phyloP scores from a whole-genome alignment of 2,113 vertebrate species.

The Melospiza melodia region DNA sequence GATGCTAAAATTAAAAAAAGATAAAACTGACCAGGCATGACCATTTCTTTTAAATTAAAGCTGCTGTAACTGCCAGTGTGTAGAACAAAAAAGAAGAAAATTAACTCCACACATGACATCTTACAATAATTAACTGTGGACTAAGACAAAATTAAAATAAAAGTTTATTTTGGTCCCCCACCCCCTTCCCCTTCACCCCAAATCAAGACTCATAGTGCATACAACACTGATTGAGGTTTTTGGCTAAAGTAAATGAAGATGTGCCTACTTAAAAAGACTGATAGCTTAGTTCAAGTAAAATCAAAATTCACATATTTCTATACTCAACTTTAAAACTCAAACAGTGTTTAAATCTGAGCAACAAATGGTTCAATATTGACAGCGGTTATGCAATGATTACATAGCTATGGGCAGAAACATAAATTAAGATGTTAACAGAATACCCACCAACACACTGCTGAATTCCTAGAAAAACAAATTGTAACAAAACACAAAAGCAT shows the following conservation, averaged over 20 bases:
- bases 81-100: background rate
- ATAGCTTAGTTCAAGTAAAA: conserved; percentile 78
- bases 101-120: background rate
- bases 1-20: background rate
- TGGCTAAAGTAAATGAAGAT: conserved; percentile 43
- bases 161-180: conserved; percentile 56
- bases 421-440: conserved; percentile 56
- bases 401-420: conserved; percentile 6
- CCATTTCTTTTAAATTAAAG: conserved; percentile 47
- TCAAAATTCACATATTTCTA: conserved; percentile 75
- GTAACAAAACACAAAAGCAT: conserved; percentile 45
- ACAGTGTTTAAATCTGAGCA: conserved; percentile 75
- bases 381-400: conserved; percentile 32
- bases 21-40: background rate
- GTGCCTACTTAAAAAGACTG: conserved; percentile 55
- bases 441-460: conserved; percentile 19
- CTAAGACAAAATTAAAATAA: conserved; percentile 46
- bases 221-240: conserved; percentile 54
- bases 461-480: conserved; percentile 45
- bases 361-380: conserved; percentile 57
- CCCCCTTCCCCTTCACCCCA: conserved; percentile 26
- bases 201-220: conserved; percentile 69
- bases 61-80: conserved; percentile 62
- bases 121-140: conserved; percentile 18
- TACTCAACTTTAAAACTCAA: conserved; percentile 62